Evolutionary conservation across 30 jellyfish, hydroid and myxozoan species (phyloP).

Genomic region (Aurelia aurita): DNA sequence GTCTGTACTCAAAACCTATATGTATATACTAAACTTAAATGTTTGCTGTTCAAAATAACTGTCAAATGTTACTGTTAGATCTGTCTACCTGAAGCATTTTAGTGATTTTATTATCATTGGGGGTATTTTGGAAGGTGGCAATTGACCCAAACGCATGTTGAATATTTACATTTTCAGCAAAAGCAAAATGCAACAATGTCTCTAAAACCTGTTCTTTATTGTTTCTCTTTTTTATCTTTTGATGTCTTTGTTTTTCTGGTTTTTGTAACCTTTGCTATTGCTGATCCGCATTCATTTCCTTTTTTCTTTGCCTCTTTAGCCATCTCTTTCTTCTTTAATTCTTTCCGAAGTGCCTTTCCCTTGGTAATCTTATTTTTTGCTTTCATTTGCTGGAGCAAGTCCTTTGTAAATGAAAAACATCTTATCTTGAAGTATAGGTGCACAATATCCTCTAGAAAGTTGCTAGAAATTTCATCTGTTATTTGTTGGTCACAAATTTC

Average conservation of each 20-base stretch:
- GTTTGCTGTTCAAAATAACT: too few relatives aligned
- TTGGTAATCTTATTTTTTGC: conserved; percentile 31
- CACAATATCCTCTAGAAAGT: conserved; percentile 52
- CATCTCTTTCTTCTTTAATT: conserved; percentile 35
- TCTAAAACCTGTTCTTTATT: conserved; percentile 28
- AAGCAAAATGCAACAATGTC: conserved; percentile 26
- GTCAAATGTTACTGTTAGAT: too few relatives aligned
- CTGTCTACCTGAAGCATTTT: too few relatives aligned
- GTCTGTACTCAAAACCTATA: conserved; percentile 1
- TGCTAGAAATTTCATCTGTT: conserved; percentile 36
- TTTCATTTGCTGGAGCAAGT: conserved; percentile 56
- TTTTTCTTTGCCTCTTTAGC: not conserved
- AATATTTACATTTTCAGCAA: conserved; percentile 17
- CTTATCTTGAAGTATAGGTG: conserved; percentile 40
- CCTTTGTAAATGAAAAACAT: conserved; percentile 45
- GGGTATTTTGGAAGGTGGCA: conserved; percentile 35
- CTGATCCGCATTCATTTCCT: not conserved
- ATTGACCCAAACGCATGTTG: not conserved
- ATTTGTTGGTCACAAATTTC: conserved; percentile 51
- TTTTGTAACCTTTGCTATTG: not conserved
- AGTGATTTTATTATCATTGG: not conserved
- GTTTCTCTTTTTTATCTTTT: conserved; percentile 9
- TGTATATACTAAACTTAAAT: not conserved
- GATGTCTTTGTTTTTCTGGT: not conserved
- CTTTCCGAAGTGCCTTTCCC: conserved; percentile 60